Evolutionary conservation across 2,113 vertebrate genomes (phyloP).

Genomic region (Rhadina sibilatrix): DNA sequence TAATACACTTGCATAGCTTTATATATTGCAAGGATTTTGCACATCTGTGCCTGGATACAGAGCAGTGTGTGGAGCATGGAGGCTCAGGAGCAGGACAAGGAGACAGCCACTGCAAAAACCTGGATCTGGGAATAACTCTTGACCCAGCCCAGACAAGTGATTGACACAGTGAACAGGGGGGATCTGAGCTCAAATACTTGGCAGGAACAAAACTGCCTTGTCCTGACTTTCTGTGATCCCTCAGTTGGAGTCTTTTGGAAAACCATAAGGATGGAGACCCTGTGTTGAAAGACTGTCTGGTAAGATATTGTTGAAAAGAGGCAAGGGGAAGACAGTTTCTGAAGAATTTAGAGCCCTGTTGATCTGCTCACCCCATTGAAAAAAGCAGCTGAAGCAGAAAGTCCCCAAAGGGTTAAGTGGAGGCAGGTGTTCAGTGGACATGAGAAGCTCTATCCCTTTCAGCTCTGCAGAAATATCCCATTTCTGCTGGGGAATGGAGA

Average conservation of each 20-base stretch:
- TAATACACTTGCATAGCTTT: neutral
- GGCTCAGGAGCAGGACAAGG: neutral
- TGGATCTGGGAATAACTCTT: conserved; percentile 67
- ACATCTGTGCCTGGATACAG: neutral
- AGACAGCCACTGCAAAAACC: conserved; percentile 41
- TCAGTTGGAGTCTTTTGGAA: conserved; percentile 66
- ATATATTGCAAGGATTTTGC: neutral
- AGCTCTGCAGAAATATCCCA: conserved; percentile 5
- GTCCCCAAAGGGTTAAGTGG: conserved; percentile 78
- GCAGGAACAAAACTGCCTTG: conserved; percentile 54
- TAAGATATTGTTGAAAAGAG: conserved; percentile 62
- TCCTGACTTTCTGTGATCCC: conserved; percentile 58
- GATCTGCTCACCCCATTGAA: conserved; percentile 69
- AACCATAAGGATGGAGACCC: conserved; percentile 58
- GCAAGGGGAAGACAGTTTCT: conserved; percentile 25
- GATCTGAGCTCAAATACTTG: neutral
- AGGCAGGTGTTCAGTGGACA: conserved; percentile 74
- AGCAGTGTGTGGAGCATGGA: neutral
- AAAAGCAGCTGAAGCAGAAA: conserved; percentile 83
- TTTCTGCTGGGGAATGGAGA: conserved; percentile 25
- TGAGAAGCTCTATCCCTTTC: neutral
- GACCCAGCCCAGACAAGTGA: conserved; percentile 70
- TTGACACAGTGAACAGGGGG: conserved; percentile 60
- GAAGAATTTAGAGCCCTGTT: conserved; percentile 57
- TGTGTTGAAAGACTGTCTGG: conserved; percentile 60